Evolutionary conservation across 2,113 vertebrate genomes (phyloP).

Genomic region (Microtus pennsylvanicus): DNA sequence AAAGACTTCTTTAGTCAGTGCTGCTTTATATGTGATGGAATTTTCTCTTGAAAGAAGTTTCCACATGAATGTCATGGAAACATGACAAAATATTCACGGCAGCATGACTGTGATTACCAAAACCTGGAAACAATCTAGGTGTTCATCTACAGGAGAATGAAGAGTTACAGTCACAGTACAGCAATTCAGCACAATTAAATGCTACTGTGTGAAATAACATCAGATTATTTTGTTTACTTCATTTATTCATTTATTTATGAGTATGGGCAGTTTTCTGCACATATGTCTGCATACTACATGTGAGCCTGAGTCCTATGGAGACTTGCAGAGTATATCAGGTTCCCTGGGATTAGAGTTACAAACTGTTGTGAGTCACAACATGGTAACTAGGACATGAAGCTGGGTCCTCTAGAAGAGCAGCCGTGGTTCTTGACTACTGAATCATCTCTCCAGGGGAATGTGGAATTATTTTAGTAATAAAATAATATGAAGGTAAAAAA

Average conservation of each 20-base stretch:
- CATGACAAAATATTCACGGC: not conserved
- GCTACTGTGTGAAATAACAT: not conserved
- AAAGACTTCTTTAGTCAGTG: not conserved
- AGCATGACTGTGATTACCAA: not conserved
- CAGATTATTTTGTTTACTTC: not conserved
- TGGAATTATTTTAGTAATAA: not conserved
- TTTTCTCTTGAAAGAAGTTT: constrained; percentile 3
- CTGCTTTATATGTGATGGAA: not conserved
- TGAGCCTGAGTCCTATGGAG: not conserved
- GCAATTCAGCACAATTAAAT: constrained; percentile 7
- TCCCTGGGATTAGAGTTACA: not conserved
- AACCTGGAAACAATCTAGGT: constrained; percentile 30
- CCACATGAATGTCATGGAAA: not conserved
- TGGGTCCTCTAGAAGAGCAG: not conserved
- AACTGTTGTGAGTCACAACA: not conserved
- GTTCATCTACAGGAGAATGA: not conserved
- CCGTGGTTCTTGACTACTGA: not conserved
- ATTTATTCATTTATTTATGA: not conserved
- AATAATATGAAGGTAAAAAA: not conserved
- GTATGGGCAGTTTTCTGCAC: not conserved
- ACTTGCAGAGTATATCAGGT: too few relatives aligned
- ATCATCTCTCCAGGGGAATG: not conserved
- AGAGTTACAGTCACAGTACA: not conserved
- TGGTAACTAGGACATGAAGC: not conserved
- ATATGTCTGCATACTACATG: not conserved